Base-by-base conservation (phyloP, 2,888 invertebrate species). In the Ramazzottius varieornatus region DNA sequence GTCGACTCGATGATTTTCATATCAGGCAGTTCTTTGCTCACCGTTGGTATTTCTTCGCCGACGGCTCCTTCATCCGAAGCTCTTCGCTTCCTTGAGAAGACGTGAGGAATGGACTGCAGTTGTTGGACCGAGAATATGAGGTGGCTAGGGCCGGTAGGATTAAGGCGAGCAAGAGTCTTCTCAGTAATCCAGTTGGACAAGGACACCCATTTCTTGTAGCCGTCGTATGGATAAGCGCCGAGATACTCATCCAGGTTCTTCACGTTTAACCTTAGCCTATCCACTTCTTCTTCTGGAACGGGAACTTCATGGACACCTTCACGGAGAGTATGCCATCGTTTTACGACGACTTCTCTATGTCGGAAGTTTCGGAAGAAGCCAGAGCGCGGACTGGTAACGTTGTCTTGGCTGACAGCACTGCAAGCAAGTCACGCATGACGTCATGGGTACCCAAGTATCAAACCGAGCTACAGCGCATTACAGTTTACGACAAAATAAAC, bases 201-300 rank as follows among this genome's bases (percentile, higher is more conserved):
- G 34, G 82, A 79, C 68, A 84, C 83, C 96, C 96, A 96, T 71
- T 85, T 85, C 67, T 84, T 83, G 78, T 84, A 86, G 70, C 84
- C 83, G 68, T 90, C 86, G 76, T 85, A 92, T 1, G 94, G 93
- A 77, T 94, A 98, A 0, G 88, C 84, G 20, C 86, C 94, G 64
- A 96, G 79, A 75, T 82, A 86, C 67, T 80, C 78, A 73, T 92
- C 89, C 67, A 91, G 74, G 65, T 83, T 82, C 66, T 81, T 78
- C 64, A 87, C 74, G 75, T 88, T 86, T 29, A 80, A 79, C 73
- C 81, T 82, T 32, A 88, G 80, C 46, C 81, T 76, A 67, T 83
- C 71, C 33, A 72, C 68, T 69, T 84, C 83, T 67, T 83, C 81
- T 63, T 84, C 83, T 24, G 81, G 78, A 2, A 85, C 32, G 4